These are phyloP conservation scores for Brevipalpus yothersi DNA, from an alignment of 1,140 invertebrate species.

Conservation along the genomic window DNA sequence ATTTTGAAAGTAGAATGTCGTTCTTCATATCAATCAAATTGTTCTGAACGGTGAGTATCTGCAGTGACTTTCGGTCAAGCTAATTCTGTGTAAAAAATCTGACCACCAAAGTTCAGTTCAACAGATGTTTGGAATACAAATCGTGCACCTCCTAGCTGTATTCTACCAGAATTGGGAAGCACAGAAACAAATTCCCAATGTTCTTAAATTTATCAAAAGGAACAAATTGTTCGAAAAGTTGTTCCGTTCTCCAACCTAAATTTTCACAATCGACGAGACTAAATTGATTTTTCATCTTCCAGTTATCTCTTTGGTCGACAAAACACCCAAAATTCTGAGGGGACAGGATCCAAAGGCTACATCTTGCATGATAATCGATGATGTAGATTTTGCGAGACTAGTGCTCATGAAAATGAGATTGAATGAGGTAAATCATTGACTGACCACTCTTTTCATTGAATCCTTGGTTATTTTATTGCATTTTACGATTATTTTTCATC, in stretches of 20 bases:
- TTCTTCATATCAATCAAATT: too few species aligned
- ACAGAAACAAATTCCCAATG: too few species aligned
- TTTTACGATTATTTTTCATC: background rate
- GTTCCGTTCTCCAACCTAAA: background rate
- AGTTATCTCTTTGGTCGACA: background rate
- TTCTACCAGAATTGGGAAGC: too few species aligned
- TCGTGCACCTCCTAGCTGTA: too few species aligned
- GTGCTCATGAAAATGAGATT: background rate
- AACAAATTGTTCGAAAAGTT: background rate
- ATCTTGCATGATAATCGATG: background rate
- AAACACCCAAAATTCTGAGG: background rate
- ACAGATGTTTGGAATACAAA: too few species aligned
- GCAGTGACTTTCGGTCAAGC: too few species aligned
- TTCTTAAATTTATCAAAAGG: background rate
- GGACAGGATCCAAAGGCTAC: background rate
- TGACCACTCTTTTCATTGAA: too few species aligned
- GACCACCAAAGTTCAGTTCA: too few species aligned
- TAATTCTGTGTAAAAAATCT: too few species aligned
- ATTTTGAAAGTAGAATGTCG: too few species aligned
- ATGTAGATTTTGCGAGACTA: background rate
- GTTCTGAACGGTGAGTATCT: too few species aligned
- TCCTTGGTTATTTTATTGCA: background rate
- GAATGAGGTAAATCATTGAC: background rate
- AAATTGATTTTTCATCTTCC: background rate
- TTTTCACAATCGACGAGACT: background rate